These are phyloP conservation scores for Eristalis intricaria DNA, from an alignment of 2,888 invertebrate genomes.

Conservation along the genomic window DNA sequence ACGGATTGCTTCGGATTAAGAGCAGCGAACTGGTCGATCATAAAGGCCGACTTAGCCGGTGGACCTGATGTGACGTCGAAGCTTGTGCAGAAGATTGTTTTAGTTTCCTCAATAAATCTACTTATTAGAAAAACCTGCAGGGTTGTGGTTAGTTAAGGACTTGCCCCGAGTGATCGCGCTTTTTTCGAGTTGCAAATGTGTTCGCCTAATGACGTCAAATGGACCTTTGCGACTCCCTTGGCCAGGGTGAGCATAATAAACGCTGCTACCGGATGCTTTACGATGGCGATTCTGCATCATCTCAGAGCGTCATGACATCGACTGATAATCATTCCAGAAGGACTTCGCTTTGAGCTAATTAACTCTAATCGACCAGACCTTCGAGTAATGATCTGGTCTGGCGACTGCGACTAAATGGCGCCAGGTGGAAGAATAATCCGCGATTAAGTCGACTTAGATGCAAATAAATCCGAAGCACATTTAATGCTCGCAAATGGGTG, in stretches of 20 bases:
- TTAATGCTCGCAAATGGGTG: too few species aligned
- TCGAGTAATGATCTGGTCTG: not conserved
- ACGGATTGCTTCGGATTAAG: constrained; percentile 54
- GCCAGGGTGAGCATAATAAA: not conserved
- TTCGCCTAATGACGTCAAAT: not conserved
- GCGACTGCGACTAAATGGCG: not conserved
- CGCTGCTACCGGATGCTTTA: not conserved
- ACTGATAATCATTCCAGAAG: not conserved
- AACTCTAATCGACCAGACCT: not conserved
- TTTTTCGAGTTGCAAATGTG: not conserved
- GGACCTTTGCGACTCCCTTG: not conserved
- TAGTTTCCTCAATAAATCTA: constrained; percentile 62
- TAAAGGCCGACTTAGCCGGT: constrained; percentile 37
- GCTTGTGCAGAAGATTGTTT: constrained; percentile 25
- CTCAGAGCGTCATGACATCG: not conserved
- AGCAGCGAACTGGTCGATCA: constrained; percentile 30
- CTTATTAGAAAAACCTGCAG: constrained; percentile 4
- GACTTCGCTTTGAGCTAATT: not conserved
- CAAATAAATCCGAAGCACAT: too few species aligned
- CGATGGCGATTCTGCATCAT: not conserved
- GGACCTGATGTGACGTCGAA: constrained; percentile 16
- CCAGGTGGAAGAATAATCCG: not conserved
- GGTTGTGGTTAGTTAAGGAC: not conserved
- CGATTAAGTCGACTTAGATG: too few species aligned
- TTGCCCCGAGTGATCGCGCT: not conserved